Base-by-base conservation (phyloP, 2,888 invertebrate species). In the Lycocerus yunnanus region DNA sequence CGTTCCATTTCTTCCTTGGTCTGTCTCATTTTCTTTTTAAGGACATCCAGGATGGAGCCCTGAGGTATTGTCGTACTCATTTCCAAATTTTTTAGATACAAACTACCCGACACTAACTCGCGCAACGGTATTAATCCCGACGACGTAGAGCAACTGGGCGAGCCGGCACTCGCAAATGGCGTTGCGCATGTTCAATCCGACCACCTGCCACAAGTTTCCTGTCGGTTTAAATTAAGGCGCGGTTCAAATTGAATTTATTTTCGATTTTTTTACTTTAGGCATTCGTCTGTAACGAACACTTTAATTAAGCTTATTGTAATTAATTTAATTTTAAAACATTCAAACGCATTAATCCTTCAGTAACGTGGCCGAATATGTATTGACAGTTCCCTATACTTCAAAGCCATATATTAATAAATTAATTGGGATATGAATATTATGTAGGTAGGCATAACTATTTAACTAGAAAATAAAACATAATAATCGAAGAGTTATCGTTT, bases 21-120 rank as follows among this genome's bases (percentile, higher is more conserved):
- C 89, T 97, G 97, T 84, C 97, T 93, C 98, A 99, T 99, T 93
- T 99, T 99, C 93, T 98, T 97, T 93, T 99, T 99, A 86, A 99
- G 92, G 86, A 97, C 97, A 90, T 98, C 97, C 88, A 99, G 91
- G 84, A 98, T 93, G 86, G 95, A 94, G 87, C 96, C 96, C 91
- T 97, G 96, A 88, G 94, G 94, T 90, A 95, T 93, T 89, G 93
- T 95, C 88, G 95, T 92, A 90, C 95, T 94, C 95, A 95, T 96
- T 90, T 60, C 75, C n/a, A 71, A 65, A 67, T 68, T 76, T 27
- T 71, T 72, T 60, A 71, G 66, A 71, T 66, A 74, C 18, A 77
- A 71, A 71, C 68, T 75, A 75, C 75, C 78, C 76, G 77, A 74
- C 75, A 77, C 79, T 71, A 74, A 79, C 76, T 76, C 78, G 71